Percentiles rank a stretch among this genome's conserved stretches.
Evolutionary conservation across 35 echinoderm and acorn worm genomes (phyloP).

Genomic region (Patiria miniata): DNA sequence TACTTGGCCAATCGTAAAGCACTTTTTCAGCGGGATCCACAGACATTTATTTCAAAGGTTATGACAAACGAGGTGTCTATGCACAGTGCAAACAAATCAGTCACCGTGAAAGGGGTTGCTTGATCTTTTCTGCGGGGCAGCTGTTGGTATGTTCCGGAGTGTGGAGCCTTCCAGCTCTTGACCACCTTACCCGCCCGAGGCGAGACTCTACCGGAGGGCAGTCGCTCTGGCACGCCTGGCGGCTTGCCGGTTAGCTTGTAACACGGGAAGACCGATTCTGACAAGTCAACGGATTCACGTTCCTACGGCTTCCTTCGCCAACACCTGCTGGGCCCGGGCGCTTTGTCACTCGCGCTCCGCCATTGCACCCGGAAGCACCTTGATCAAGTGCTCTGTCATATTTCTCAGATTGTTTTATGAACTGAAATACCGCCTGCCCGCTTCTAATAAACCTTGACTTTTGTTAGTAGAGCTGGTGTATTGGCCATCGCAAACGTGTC

Average conservation of each 20-base stretch:
- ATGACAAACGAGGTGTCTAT: slow-evolving; percentile 10
- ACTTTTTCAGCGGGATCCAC: no score
- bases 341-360: background rate
- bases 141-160: slow-evolving; percentile 10
- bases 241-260: slow-evolving; percentile 10
- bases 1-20: no score
- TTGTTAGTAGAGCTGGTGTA: background rate
- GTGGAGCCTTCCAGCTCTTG: background rate
- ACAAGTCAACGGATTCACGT: background rate
- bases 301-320: background rate
- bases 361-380: no score
- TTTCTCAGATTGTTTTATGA: no score
- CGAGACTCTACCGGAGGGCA: background rate
- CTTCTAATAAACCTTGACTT: slow-evolving; percentile 7
- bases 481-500: no score
- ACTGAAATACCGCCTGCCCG: no score
- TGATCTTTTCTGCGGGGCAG: slow-evolving; percentile 8
- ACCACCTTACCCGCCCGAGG: background rate
- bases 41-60: background rate
- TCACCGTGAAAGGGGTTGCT: slow-evolving; percentile 27
- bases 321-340: background rate
- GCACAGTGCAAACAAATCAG: slow-evolving; percentile 24
- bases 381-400: no score
- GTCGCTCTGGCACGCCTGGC: background rate
- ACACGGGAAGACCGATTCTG: slow-evolving; percentile 1